Base-by-base conservation (phyloP, 92 coral and sea anemone species). In the Phenganax marumi region DNA sequence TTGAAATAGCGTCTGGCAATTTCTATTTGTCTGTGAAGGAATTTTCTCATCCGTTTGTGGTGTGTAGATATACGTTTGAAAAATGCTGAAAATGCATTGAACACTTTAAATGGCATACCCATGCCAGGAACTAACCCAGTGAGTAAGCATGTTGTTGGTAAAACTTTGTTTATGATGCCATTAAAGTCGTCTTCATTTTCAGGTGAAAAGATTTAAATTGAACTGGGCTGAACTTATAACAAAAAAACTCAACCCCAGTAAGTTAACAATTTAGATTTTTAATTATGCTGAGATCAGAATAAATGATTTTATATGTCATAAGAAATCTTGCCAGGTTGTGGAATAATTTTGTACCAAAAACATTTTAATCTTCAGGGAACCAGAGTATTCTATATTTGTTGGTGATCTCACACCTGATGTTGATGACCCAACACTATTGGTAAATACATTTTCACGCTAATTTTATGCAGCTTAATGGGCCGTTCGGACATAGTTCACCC, bases 351-450 rank as follows among this genome's bases (percentile, higher is more conserved):
- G 43, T 33, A 33, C 43, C 43, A 33, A 33, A 33, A 33, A 33
- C 54, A 9, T 48, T 9, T 79, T 33, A 14, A 49, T 52, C 78
- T 65, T 10, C 72, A 93, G 97, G 85, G 91, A 91, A 11, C 98
- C 97, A 73, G 98, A 95, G 82, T 90, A 64, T 75, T 95, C 97
- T 26, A 89, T 95, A 82, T 95, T 95, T 88, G 98, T 95, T 76
- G 98, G 98, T 84, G 98, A 95, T 66, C 84, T 95, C 14, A 90
- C 97, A 54, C 91, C 98, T 26, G 98, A 92, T 73, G 98, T 95
- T 19, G 91, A 81, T 23, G 98, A 92, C 70, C 18, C 57, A 12
- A 86, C 81, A 43, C 86, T 95, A 49, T 90, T 90, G 97, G 98
- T 95, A 33, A 17, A 86, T 68, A 26, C 12, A 26, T 26, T 13